Evolutionary conservation across 1,140 invertebrate species (phyloP).

Genomic region (Philopotamus ludificatus): DNA sequence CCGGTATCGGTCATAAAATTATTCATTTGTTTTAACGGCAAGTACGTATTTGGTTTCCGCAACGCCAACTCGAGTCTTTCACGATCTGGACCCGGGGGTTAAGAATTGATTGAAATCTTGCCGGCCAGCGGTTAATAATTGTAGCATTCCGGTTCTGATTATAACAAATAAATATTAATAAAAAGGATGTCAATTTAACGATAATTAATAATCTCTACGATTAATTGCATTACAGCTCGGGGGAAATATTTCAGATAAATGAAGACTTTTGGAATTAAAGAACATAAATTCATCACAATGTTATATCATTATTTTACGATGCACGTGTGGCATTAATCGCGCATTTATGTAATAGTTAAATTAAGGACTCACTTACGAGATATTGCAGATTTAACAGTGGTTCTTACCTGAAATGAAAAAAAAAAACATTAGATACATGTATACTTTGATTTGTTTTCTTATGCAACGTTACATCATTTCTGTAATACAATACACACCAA

Average conservation of each 20-base stretch:
- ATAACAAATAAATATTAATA: no score
- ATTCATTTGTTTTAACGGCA: constrained; percentile 5
- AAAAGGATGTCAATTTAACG: no score
- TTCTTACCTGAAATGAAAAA: neutral
- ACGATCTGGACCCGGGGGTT: constrained; percentile 26
- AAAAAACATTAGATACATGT: neutral
- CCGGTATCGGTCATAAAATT: constrained; percentile 13
- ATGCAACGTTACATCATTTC: neutral
- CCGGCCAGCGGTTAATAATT: no score
- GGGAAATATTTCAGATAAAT: no score
- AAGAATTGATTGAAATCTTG: constrained; percentile 29
- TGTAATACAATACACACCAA: constrained; percentile 9
- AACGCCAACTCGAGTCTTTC: neutral
- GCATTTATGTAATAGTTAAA: neutral
- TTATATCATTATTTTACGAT: neutral
- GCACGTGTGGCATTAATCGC: neutral
- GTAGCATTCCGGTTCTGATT: no score
- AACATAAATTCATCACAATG: neutral
- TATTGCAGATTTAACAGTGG: neutral
- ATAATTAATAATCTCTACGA: neutral
- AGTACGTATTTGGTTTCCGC: constrained; percentile 16
- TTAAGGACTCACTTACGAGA: no score
- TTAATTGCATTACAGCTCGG: neutral
- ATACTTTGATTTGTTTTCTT: neutral
- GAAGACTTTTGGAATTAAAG: no score